Evolutionary conservation across 2,113 vertebrate genomes (phyloP), one percentile per base, ranked within the genome.

Genomic region (Polypterus bichir): DNA sequence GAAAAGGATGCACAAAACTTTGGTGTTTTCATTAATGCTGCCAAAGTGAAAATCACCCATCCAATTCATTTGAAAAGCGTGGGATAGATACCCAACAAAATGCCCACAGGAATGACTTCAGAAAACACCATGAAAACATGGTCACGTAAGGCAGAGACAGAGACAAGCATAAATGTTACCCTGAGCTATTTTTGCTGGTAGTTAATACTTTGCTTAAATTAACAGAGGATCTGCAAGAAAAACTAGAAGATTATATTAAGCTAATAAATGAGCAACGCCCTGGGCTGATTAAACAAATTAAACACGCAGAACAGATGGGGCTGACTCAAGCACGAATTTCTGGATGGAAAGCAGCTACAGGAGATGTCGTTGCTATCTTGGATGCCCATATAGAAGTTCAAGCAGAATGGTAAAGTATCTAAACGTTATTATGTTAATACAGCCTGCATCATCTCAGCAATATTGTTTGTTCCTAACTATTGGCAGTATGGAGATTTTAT

Each of bases 321-420:
- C 78, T 91, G n/a, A 76, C 84, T 3, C 77, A 81, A 65, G 81
- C 85, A 48, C 71, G 73, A 9, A 70, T 89, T 59, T 82, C 83
- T 0, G 87, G 84, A 4, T 84, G 81, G 81, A 70, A 69, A 66
- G 66, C 46, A 1, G 79, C 87, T 45, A 64, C 10, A 0, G 88
- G 82, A 0, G 86, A 90, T 0, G 83, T 86, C 55, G 82, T 89
- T 3, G 86, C 83, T 61, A 88, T 91, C 64, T 65, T 89, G 66
- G 88, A 90, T 45, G 83, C 82, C 49, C 86, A 89, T 65, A 64
- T 88, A 63, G 90, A 91, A 72, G 89, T 89, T 51, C 82, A 84
- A 1, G 1, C 68, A 1, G 73, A 77, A 5, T 90, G 82, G 79
- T 85, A 63, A 54, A 73, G 63, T 44, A 4, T 57, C 27, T 27